phyloP scores from a whole-genome alignment of 2,888 invertebrate genomes.

The Caradrina kadenii region DNA sequence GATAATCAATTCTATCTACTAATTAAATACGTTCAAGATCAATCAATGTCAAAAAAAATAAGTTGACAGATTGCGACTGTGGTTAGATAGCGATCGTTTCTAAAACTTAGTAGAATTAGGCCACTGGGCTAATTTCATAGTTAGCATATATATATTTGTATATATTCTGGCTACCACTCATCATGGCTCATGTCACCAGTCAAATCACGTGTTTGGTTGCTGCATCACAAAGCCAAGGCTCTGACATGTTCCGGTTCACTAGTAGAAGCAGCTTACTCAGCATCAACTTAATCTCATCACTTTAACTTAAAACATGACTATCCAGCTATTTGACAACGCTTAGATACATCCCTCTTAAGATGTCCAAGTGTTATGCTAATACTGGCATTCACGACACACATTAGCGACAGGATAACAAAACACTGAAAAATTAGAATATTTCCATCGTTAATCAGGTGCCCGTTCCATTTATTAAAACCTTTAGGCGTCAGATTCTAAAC shows the following conservation, averaged over 20 bases:
- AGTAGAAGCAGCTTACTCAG: neutral
- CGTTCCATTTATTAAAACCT: neutral
- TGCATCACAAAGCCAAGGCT: neutral
- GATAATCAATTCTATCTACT: no score
- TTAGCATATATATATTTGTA: neutral
- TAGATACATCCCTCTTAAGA: conserved; percentile 1
- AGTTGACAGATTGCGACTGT: no score
- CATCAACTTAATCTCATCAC: conserved; percentile 29
- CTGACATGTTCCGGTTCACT: neutral
- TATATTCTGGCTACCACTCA: neutral
- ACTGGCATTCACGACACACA: conserved; percentile 1
- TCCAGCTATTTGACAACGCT: conserved; percentile 21
- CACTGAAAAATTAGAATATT: neutral
- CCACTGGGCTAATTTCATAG: neutral
- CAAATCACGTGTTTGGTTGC: conserved; percentile 8
- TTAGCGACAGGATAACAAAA: neutral
- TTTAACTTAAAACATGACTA: conserved; percentile 19
- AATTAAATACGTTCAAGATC: no score
- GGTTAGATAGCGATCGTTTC: no score
- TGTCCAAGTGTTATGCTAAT: neutral
- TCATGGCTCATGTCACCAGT: neutral
- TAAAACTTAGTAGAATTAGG: no score
- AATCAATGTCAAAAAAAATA: no score
- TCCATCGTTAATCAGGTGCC: neutral
- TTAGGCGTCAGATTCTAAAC: conserved; percentile 7